Evolutionary conservation across 2,888 invertebrate species (phyloP).

Genomic region (Melanostoma scalare): DNA sequence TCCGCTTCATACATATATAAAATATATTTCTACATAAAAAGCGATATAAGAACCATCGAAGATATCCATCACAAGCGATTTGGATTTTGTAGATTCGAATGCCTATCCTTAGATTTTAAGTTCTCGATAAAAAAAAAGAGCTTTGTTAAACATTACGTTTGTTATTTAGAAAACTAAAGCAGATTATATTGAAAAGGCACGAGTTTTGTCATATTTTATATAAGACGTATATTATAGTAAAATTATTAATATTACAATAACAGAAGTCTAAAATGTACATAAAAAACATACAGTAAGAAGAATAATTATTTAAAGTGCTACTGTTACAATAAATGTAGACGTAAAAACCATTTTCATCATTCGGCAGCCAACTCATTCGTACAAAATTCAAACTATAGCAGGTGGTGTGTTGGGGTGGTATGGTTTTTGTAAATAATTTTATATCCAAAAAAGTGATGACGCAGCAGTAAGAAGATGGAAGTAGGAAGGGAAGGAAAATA

Average conservation of each 20-base stretch:
- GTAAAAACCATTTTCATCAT: constrained; percentile 25
- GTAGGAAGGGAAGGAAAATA: constrained; percentile 11
- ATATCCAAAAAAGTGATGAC: neutral
- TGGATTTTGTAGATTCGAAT: too few species aligned
- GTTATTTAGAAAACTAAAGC: too few species aligned
- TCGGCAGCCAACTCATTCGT: constrained; percentile 59
- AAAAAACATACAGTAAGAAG: constrained; percentile 63
- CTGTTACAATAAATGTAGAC: constrained; percentile 51
- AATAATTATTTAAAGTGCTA: constrained; percentile 53
- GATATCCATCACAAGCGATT: too few species aligned
- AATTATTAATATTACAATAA: constrained; percentile 69
- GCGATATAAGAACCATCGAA: too few species aligned
- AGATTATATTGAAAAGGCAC: constrained; percentile 6
- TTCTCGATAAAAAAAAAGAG: too few species aligned
- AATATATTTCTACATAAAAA: too few species aligned
- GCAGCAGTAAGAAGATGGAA: neutral
- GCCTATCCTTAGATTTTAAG: too few species aligned
- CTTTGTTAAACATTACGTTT: too few species aligned
- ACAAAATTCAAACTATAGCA: constrained; percentile 46
- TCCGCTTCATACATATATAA: too few species aligned
- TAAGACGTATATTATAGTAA: constrained; percentile 71
- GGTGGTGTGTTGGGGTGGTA: constrained; percentile 21
- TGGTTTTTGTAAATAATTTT: constrained; percentile 21
- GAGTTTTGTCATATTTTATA: constrained; percentile 67
- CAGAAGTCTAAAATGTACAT: constrained; percentile 70